Conservation (phyloP, 2,888 invertebrate species). For the Cheilosia urbana region DNA sequence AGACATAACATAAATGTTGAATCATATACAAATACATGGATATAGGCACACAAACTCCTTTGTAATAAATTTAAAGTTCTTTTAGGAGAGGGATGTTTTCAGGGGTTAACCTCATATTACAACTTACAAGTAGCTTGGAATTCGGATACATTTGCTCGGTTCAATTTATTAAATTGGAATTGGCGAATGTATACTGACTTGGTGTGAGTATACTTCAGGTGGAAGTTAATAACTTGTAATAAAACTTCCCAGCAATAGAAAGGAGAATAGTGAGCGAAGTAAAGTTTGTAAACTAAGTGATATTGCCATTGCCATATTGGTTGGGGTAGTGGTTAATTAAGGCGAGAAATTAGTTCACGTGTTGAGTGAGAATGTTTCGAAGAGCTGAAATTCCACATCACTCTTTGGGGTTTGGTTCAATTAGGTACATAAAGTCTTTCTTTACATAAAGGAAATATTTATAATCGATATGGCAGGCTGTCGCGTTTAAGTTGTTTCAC, state of each 20-base stretch:
- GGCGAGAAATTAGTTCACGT: neutral
- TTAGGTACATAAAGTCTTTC: too few species aligned
- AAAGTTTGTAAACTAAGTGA: conserved; percentile 3
- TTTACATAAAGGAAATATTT: too few species aligned
- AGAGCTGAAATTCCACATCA: too few species aligned
- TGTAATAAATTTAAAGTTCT: conserved; percentile 41
- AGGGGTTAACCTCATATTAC: neutral
- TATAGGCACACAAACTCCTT: neutral
- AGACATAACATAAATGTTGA: conserved; percentile 1
- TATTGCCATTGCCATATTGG: too few species aligned
- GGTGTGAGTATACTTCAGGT: neutral
- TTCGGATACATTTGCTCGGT: neutral
- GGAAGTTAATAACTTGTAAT: conserved; percentile 9
- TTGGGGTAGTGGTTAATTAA: conserved; percentile 15
- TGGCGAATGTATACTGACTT: conserved; percentile 3
- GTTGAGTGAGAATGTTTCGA: neutral
- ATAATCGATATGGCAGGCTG: too few species aligned
- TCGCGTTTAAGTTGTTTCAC: too few species aligned
- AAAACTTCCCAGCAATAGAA: conserved; percentile 1
- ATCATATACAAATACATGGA: neutral
- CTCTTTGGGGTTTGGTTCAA: too few species aligned
- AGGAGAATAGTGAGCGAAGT: neutral
- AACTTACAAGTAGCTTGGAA: neutral
- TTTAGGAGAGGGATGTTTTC: conserved; percentile 3
- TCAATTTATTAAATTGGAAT: conserved; percentile 21